Conservation (phyloP, 2,113 vertebrate species). For the Lepus americanus region DNA sequence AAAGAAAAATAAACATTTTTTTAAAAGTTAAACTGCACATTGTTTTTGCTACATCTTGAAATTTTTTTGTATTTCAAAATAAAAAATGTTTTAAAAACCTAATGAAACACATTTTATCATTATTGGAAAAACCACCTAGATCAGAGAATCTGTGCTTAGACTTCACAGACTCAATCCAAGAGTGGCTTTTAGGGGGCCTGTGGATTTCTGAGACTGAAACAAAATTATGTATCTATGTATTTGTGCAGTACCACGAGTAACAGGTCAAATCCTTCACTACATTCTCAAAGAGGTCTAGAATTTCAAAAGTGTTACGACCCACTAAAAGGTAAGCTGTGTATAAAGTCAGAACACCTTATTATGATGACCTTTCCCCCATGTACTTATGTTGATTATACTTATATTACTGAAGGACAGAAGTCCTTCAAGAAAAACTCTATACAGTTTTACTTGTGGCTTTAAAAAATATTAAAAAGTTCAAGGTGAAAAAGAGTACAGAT, state of each 20-base stretch:
- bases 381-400: conserved; percentile 43
- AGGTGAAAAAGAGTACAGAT: conserved; percentile 58
- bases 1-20: background rate
- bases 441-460: background rate
- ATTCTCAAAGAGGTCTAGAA: background rate
- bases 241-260: background rate
- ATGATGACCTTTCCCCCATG: background rate
- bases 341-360: background rate
- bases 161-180: background rate
- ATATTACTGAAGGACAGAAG: conserved; percentile 2
- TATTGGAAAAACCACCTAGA: conserved; percentile 17
- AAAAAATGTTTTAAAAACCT: conserved; percentile 21
- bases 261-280: conserved; percentile 5
- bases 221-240: background rate
- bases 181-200: background rate
- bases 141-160: background rate
- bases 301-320: background rate
- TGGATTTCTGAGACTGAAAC: background rate
- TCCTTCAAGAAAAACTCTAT: conserved; percentile 34
- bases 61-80: conserved; percentile 42
- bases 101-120: background rate
- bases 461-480: conserved; percentile 55
- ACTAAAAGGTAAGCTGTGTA: background rate
- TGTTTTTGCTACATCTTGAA: background rate
- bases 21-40: background rate